Conservation (phyloP, 2,888 invertebrate species). For the Drosophila dives region DNA sequence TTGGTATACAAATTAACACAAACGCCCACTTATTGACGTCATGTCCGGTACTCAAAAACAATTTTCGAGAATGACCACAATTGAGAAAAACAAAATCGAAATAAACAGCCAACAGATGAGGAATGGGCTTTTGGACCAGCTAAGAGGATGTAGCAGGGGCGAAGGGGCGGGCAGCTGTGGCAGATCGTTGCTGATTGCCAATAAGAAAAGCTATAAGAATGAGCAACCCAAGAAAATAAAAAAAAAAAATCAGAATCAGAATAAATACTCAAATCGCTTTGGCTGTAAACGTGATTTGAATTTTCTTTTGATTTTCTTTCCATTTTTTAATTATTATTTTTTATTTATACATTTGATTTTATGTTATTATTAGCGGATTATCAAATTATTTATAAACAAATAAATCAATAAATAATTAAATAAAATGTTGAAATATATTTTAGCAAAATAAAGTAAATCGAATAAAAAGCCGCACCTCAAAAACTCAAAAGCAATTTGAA, state of each 20-base stretch:
- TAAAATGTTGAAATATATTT: not conserved
- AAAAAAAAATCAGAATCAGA: not conserved
- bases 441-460: not conserved
- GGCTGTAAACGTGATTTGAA: slow-evolving; percentile 57
- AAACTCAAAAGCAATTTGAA: slow-evolving; percentile 4
- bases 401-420: slow-evolving; percentile 11
- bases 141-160: not conserved
- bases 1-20: slow-evolving; percentile 80
- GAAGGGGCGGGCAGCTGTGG: slow-evolving; percentile 17
- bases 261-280: slow-evolving; percentile 14
- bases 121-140: slow-evolving; percentile 34
- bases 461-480: not conserved
- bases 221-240: slow-evolving; percentile 2
- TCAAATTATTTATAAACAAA: slow-evolving; percentile 39
- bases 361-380: slow-evolving; percentile 25
- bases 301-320: slow-evolving; percentile 30
- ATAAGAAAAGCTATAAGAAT: slow-evolving; percentile 55
- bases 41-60: slow-evolving; percentile 84
- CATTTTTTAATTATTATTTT: not conserved
- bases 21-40: slow-evolving; percentile 85
- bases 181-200: slow-evolving; percentile 66
- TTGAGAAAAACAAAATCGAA: slow-evolving; percentile 80
- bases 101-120: slow-evolving; percentile 64
- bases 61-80: slow-evolving; percentile 81
- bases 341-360: slow-evolving; percentile 18